Base-by-base conservation (phyloP, 2,797 vertebrate species). In the Esox masquinongy region DNA sequence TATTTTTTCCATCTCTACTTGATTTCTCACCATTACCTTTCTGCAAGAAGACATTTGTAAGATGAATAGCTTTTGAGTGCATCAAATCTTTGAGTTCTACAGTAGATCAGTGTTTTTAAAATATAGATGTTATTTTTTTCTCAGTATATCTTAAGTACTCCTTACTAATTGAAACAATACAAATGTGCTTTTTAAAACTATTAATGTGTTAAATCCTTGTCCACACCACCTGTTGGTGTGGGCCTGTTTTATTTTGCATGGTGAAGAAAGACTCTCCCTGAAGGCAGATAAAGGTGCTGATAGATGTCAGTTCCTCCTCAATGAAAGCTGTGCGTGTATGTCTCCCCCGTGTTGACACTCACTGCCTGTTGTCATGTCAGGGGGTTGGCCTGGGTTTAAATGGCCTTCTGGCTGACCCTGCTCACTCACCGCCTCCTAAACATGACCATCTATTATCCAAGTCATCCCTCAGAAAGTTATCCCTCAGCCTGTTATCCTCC, bases 381-480 rank as follows among this genome's bases (percentile, higher is more conserved):
- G 70, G 39, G 63, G 34, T 31, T 61, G 77, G 74, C 17, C 17
- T 56, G 59, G 34, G 56, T 74, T 75, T 71, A 75, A 82, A 79
- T 64, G 74, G 70, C 72, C 77, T 74, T 68, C 31, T 49, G 49
- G 24, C 53, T 72, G 76, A 77, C 70, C 79, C 43, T 17, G n/a
- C n/a, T 16, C 61, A 26, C 70, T 50, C 39, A 19, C 64, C 14
- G 53, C 72, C 34, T 67, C 24, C 59, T 73, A 61, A 80, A 79
- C 80, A 71, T 53, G 51, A 39, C 72, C 47, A 89, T 92, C 76
- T 83, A 86, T 91, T 82, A 89, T 74, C 71, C 70, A 36, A 76
- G 50, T 59, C 63, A 24, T 31, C 61, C 61, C 61, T 31, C 61
- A 12, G n/a, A 31, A 31, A 43, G 39, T 43, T 9, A 43, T 43